Percentiles rank a stretch among this genome's conserved stretches.
These are phyloP conservation scores for Notothenia coriiceps DNA, from an alignment of 2,113 vertebrate species.

Conservation along the genomic window DNA sequence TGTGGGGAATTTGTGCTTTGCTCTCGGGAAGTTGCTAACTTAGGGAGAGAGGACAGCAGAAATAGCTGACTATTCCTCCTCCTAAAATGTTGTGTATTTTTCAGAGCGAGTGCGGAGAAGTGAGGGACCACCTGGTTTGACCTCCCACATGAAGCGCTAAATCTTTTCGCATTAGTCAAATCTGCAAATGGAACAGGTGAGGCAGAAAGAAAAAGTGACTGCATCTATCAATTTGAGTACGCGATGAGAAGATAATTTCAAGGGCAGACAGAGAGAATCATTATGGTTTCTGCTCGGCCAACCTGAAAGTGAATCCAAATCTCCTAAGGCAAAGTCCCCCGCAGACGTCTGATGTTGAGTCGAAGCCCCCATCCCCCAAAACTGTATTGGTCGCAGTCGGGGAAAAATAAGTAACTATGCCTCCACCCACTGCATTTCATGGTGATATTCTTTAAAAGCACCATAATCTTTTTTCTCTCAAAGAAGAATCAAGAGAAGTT, in stretches of 20 bases:
- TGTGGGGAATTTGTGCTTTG: slow-evolving; percentile 42
- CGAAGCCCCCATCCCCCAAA: slow-evolving; percentile 33
- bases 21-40: slow-evolving; percentile 41
- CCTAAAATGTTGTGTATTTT: slow-evolving; percentile 11
- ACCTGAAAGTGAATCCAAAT: slow-evolving; percentile 80
- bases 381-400: slow-evolving; percentile 55
- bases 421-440: slow-evolving; percentile 48
- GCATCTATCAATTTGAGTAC: slow-evolving; percentile 75
- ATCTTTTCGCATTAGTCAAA: slow-evolving; percentile 58
- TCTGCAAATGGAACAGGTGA: slow-evolving; percentile 59
- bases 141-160: slow-evolving; percentile 28
- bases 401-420: slow-evolving; percentile 65
- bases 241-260: slow-evolving; percentile 78
- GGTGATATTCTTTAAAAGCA: slow-evolving; percentile 57
- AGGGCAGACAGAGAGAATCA: slow-evolving; percentile 78
- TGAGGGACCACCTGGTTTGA: slow-evolving; percentile 29
- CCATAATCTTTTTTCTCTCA: slow-evolving; percentile 28
- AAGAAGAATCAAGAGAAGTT: slow-evolving; percentile 36
- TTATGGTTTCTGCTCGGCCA: slow-evolving; percentile 79
- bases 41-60: slow-evolving; percentile 16
- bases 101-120: slow-evolving; percentile 14
- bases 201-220: slow-evolving; percentile 52
- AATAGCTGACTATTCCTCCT: slow-evolving; percentile 5
- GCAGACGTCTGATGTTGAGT: slow-evolving; percentile 50
- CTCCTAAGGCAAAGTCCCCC: slow-evolving; percentile 53